A percentile compares a stretch with the other conserved stretches of the same genome.
These are phyloP conservation scores for Bubalus kerabau DNA, from an alignment of 2,113 vertebrate species.

Conservation along the genomic window DNA sequence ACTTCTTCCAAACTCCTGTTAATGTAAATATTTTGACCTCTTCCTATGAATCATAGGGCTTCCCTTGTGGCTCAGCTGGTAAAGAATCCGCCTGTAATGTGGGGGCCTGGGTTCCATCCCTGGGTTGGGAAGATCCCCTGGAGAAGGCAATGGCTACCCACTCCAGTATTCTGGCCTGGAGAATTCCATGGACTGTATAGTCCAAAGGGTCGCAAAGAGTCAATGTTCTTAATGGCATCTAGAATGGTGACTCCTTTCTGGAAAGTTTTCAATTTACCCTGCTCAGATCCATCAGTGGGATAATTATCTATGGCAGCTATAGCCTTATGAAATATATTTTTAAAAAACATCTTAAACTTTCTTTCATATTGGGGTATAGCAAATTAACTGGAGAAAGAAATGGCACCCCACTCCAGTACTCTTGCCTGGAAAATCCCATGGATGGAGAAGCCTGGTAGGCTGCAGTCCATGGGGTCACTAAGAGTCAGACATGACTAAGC, in stretches of 20 bases:
- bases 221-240: background rate
- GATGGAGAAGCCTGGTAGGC: fast-evolving
- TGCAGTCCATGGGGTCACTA: no score
- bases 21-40: background rate
- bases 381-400: background rate
- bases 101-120: background rate
- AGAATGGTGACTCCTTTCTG: background rate
- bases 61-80: background rate
- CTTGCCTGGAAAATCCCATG: no score
- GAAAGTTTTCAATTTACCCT: background rate
- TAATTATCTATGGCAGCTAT: background rate
- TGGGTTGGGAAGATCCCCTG: background rate
- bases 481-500: no score
- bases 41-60: background rate
- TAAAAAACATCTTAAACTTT: background rate
- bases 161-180: background rate
- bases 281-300: background rate
- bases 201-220: background rate
- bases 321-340: background rate
- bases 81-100: background rate
- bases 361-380: background rate
- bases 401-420: no score
- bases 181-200: background rate
- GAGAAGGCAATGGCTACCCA: background rate
- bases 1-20: background rate